Conservation (phyloP, 2,888 invertebrate genomes). For the Hylaea fasciaria region DNA sequence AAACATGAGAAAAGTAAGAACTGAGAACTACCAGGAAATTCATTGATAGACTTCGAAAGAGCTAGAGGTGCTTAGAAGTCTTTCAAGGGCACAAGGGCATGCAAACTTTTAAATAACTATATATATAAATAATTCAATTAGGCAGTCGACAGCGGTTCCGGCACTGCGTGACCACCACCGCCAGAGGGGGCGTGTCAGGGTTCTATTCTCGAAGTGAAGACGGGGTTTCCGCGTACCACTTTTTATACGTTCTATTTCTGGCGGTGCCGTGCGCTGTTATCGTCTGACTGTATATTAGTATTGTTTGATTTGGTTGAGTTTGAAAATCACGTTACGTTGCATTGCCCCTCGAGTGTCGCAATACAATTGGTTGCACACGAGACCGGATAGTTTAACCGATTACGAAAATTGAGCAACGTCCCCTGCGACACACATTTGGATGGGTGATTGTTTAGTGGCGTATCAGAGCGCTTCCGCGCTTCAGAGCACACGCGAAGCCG, state of each 20-base stretch:
- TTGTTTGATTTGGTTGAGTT: background rate
- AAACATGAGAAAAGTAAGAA: too few relatives aligned
- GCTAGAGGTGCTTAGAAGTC: too few relatives aligned
- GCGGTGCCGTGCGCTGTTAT: conserved; percentile 48
- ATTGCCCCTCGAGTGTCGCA: too few relatives aligned
- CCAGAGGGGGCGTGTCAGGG: conserved; percentile 39
- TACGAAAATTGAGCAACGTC: too few relatives aligned
- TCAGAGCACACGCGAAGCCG: too few relatives aligned
- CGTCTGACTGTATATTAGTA: conserved; percentile 14
- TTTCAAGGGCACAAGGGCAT: background rate
- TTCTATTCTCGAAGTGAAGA: conserved; percentile 62
- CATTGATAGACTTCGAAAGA: too few relatives aligned
- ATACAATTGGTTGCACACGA: too few relatives aligned
- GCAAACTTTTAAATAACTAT: background rate
- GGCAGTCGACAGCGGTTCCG: conserved; percentile 9
- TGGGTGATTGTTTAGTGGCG: too few relatives aligned
- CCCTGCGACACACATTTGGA: too few relatives aligned
- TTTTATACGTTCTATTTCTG: conserved; percentile 62
- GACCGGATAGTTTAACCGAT: too few relatives aligned
- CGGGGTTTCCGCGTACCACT: conserved; percentile 68
- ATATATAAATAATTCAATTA: conserved; percentile 2
- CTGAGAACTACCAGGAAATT: too few relatives aligned
- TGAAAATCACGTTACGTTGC: background rate
- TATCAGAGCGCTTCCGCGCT: too few relatives aligned
- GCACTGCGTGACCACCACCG: conserved; percentile 7